Conservation (phyloP, 2,797 vertebrate species). For the Anas bernieri region DNA sequence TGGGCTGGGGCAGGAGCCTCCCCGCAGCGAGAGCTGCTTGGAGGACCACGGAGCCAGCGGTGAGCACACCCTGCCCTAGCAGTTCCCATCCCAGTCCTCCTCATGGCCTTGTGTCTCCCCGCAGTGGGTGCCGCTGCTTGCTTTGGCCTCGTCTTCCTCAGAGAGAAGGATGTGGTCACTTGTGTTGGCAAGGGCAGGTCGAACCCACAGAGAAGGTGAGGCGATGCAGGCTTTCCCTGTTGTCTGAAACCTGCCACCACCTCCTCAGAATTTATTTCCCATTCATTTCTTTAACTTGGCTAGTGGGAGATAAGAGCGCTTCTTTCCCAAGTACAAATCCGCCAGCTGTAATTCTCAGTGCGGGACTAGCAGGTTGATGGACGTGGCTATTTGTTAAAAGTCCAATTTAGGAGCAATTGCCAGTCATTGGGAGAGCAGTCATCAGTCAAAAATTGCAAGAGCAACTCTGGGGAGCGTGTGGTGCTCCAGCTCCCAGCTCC, state of each 20-base stretch:
- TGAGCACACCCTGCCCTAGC: too few species aligned
- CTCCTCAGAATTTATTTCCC: neutral
- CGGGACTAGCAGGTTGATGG: neutral
- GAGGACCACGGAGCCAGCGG: too few species aligned
- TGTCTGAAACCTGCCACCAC: neutral
- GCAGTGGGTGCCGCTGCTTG: fast-evolving
- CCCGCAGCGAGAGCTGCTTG: too few species aligned
- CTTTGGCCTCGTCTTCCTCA: fast-evolving
- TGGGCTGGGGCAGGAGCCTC: neutral
- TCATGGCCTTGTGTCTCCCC: neutral
- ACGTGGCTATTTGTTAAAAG: neutral
- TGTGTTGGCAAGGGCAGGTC: neutral
- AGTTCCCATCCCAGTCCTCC: neutral
- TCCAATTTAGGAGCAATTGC: neutral
- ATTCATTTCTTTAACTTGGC: neutral
- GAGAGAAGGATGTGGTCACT: neutral
- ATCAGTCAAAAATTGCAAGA: neutral
- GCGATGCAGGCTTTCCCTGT: neutral
- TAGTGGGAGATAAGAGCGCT: fast-evolving
- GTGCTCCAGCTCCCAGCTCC: neutral
- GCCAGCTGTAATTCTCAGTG: neutral
- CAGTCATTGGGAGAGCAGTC: neutral
- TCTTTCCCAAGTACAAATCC: neutral
- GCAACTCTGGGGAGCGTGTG: fast-evolving
- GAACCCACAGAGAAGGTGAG: neutral